Evolutionary conservation across 1,140 invertebrate genomes (phyloP), one percentile per base, ranked within the genome.

Genomic region (Hestina assimilis): DNA sequence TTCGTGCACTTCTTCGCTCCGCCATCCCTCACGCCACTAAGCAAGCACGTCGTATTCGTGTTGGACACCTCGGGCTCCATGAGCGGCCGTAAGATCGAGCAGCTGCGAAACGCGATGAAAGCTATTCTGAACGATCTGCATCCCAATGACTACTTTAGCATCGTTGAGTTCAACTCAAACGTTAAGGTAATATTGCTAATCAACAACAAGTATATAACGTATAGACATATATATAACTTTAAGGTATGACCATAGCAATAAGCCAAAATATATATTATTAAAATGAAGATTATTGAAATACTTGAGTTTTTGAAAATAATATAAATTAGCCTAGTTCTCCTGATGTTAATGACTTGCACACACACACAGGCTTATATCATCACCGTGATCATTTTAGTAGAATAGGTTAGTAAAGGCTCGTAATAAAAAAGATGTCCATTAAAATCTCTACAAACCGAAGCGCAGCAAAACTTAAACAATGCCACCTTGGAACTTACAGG

Each of bases 1-100:
- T 95, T 95, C 79, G 93, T 95, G 1, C 94, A 95, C 67, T 95
- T 93, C 85, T 93, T 94, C 66, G 91, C 93, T 1, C 93, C 93
- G 1, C 60, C 59, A 3, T 82, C 89, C 19, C 76, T 94, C 42
- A 82, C 90, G 21, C 89, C 92, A 2, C 77, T 94, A 33, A 90
- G 88, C 14, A 94, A 94, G 72, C 92, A 94, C 63, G 92, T 93
- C 0, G 89, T 94, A 2, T 95, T 95, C 69, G 91, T 94, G 1
- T 82, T 95, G 50, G 94, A 95, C 73, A 90, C 91, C 0, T 93
- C 92, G 28, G 92, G 92, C 9, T 94, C 93, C 26, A 95, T 95
- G 93, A 77, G 73, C 17, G 93, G 92, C 8, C 82, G 77, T 28
- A 93, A 93, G 79, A 89, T 95, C 5, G 70, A 81, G 2, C 93